Evolutionary conservation across 64 coral and sea anemone genomes (phyloP), one percentile per base, ranked within the genome.

Genomic region (Exaiptasia diaphana): DNA sequence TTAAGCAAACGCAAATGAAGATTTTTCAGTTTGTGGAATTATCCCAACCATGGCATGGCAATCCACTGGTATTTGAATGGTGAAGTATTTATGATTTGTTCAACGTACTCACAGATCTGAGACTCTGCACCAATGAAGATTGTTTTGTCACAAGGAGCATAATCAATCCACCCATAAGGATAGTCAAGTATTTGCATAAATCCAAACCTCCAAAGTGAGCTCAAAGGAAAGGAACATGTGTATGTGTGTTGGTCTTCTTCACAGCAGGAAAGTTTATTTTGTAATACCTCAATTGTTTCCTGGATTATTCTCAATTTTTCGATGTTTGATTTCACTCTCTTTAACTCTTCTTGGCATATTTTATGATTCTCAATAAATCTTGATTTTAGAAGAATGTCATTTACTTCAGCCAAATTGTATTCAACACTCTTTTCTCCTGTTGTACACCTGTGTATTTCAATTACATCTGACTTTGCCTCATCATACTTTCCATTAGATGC

Each of bases 31-130:
- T 76, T 76, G 44, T 76, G 73, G 21, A 76, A 76, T 76, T 76
- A 42, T 53, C 73, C 73, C 38, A 76, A 34, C 73, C 73, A 76
- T 52, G 73, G 73, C 24, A 76, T 52, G 26, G 73, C 33, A 53
- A 76, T 76, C 73, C 73, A 76, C 48, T 76, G 73, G 73, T 76
- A 76, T 55, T 50, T 76, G 44, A 76, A 76, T 30, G 73, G 73
- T 52, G 30, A 27, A 28, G 73, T 33, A 55, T 76, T 24, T 52
- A 52, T 49, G 27, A 76, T 53, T 34, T 26, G 29, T 5, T 76
- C 49, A 52, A 76, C 45, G 54, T 76, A 33, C 33, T 50, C 46
- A 39, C 72, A 75, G 32, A 76, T 49, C 48, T 76, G 73, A 30
- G 24, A 24, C 30, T 76, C 73, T 27, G 73, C 73, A 23, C 73